Evolutionary conservation across 2,113 vertebrate genomes (phyloP).

Genomic region (rabbit (Oryctolagus cuniculus)): DNA sequence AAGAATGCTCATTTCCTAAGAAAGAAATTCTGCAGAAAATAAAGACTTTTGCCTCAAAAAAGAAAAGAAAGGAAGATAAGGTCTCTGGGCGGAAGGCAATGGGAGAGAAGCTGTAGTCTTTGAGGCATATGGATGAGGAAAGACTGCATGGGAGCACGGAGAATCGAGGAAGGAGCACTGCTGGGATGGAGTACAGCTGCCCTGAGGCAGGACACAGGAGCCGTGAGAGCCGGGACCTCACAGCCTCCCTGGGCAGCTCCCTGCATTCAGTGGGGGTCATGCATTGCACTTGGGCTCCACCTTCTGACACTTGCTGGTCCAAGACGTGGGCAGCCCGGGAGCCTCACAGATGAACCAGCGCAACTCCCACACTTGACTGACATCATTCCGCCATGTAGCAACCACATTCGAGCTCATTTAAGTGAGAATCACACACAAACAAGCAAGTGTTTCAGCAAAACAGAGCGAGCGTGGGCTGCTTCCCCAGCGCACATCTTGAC

Average conservation of each 20-base stretch:
- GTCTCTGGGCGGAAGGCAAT: background rate
- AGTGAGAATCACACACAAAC: slow-evolving; percentile 66
- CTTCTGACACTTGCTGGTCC: background rate
- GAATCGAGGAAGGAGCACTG: background rate
- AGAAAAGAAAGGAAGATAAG: background rate
- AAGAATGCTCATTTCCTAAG: background rate
- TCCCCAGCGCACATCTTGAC: background rate
- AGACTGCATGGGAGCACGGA: accelerated
- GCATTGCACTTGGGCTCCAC: background rate
- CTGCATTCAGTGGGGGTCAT: background rate
- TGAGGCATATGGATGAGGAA: background rate
- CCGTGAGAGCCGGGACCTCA: background rate
- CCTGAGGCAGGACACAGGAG: accelerated
- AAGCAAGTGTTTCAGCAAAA: slow-evolving; percentile 24
- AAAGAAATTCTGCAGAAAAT: slow-evolving; percentile 22
- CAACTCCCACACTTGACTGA: background rate
- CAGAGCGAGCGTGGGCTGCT: slow-evolving; percentile 30
- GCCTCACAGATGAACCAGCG: background rate
- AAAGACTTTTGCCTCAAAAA: background rate
- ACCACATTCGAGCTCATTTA: slow-evolving; percentile 55
- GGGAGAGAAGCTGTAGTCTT: background rate
- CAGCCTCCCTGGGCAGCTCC: background rate
- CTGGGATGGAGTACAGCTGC: accelerated
- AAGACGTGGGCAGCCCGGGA: background rate
- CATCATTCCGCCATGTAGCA: background rate